Conservation (phyloP, 2,797 vertebrate genomes). For the Gymnocypris eckloni region DNA sequence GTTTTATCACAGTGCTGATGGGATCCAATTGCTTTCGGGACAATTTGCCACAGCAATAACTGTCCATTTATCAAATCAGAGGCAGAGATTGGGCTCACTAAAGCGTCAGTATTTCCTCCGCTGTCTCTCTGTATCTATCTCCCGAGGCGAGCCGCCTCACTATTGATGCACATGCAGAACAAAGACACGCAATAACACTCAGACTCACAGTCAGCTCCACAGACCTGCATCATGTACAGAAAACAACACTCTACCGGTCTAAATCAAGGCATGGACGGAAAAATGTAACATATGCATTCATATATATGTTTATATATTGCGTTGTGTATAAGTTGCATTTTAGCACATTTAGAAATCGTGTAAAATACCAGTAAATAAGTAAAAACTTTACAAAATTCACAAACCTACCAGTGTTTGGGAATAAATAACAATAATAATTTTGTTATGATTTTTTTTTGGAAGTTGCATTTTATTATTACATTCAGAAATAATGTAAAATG, state of each 20-base stretch:
- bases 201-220: not conserved
- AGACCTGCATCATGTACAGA: not conserved
- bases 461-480: not conserved
- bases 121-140: conserved; percentile 28
- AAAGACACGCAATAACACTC: not conserved
- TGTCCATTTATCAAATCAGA: conserved; percentile 90
- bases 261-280: not conserved
- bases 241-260: not conserved
- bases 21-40: conserved; percentile 90
- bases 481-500: not conserved
- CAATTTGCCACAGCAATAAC: conserved; percentile 94
- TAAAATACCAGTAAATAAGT: too few species aligned
- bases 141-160: not conserved
- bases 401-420: not conserved
- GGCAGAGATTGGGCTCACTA: conserved; percentile 67
- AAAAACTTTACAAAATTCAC: too few species aligned
- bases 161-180: not conserved
- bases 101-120: conserved; percentile 67
- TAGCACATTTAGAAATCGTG: too few species aligned
- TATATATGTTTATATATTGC: not conserved
- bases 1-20: conserved; percentile 83
- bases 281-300: too few species aligned
- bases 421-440: too few species aligned
- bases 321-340: too few species aligned
- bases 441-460: too few species aligned